Base-by-base conservation (phyloP, 1,140 invertebrate genomes). In the Diabrotica undecimpunctata region DNA sequence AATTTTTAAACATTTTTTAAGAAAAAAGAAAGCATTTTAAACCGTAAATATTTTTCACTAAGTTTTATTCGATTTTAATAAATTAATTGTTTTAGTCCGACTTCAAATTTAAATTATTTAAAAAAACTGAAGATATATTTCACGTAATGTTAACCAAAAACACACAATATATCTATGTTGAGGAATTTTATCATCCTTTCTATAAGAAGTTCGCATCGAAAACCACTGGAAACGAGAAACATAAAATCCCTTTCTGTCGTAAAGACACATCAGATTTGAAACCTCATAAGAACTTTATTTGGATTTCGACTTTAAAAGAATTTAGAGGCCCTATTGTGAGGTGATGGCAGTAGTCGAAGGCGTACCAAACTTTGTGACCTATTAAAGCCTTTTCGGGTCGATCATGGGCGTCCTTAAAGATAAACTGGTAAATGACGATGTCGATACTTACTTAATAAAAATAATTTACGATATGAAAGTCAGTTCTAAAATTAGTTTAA, bases 241-340 rank as follows among this genome's bases (percentile, higher is more conserved):
- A 46, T 46, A 46, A 46, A 46, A 46, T 46, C 41, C 41, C 41
- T 46, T 46, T 46, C n/a, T 46, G 41, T 46, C 41, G 41, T 46
- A 46, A 46, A 46, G 41, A 46, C 41, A 46, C 41, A 46, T 46
- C 41, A 46, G 41, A 46, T 46, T 46, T 46, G 41, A 46, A 46
- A 46, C 41, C 41, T 46, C 41, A 46, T 46, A 46, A 46, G 41
- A 46, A 46, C 41, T 46, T 46, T 46, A 46, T 46, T 46, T 46
- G 41, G 41, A 46, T 46, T 46, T 46, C 41, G 41, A 46, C 41
- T 46, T 46, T 46, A 46, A n/a, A 46, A 46, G 41, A 46, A 46
- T 46, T 46, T 46, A 46, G 41, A n/a, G 41, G 8, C n/a, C n/a
- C 41, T 46, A 46, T 46, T 46, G 41, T 46, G 41, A 46, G 41